A percentile compares a stretch with the other conserved stretches of the same genome.
Conservation (phyloP, 2,113 vertebrate genomes). For the Misgurnus anguillicaudatus region DNA sequence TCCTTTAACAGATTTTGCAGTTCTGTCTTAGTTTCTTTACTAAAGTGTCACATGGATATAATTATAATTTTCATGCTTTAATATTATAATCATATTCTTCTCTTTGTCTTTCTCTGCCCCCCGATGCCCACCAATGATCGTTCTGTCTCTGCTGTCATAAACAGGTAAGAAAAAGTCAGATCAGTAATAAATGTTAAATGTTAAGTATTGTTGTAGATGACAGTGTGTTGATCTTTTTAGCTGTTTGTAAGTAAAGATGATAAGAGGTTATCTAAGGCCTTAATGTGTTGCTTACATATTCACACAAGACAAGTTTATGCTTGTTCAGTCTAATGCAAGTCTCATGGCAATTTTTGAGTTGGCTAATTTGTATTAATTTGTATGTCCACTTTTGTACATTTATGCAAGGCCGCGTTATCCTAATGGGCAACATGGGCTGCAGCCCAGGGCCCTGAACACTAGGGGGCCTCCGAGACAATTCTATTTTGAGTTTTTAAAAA, state of each 20-base stretch:
- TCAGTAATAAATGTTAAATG: neutral
- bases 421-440: too few species aligned
- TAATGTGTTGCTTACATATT: neutral
- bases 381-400: too few species aligned
- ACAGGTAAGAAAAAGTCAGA: slow-evolving; percentile 62
- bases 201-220: neutral
- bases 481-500: too few species aligned
- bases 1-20: neutral
- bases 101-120: slow-evolving; percentile 5
- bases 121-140: slow-evolving; percentile 28
- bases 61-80: neutral
- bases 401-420: too few species aligned
- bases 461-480: too few species aligned
- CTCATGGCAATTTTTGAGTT: neutral
- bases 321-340: neutral
- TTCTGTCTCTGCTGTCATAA: neutral
- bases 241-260: too few species aligned
- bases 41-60: neutral
- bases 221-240: too few species aligned
- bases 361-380: too few species aligned
- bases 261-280: neutral
- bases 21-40: neutral
- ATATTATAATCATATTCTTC: neutral
- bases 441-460: too few species aligned
- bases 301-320: neutral